Evolutionary conservation across 2,113 vertebrate genomes (phyloP).

Genomic region (Hystrix brachyura): DNA sequence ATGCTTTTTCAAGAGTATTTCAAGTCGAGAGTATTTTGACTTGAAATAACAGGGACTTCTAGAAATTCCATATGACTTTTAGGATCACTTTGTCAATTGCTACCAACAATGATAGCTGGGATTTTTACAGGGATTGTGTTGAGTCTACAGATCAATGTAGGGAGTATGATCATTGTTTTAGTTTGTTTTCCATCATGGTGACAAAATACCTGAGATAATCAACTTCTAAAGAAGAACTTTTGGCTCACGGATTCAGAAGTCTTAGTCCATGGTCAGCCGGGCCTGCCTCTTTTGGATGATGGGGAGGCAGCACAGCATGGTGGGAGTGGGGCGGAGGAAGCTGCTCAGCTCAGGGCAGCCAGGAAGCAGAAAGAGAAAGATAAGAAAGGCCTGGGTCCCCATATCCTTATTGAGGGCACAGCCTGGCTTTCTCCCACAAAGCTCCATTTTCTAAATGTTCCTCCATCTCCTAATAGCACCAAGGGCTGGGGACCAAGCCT

Average conservation of each 20-base stretch:
- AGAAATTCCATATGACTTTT: conserved; percentile 58
- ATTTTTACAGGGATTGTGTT: neutral
- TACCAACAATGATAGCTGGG: neutral
- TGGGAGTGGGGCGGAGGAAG: neutral
- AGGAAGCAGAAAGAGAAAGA: neutral
- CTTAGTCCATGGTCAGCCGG: neutral
- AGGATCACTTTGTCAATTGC: conserved; percentile 49
- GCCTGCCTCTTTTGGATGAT: neutral
- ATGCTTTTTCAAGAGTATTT: conserved; percentile 36
- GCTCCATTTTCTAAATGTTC: neutral
- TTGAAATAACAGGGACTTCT: neutral
- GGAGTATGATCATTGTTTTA: neutral
- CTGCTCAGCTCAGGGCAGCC: neutral
- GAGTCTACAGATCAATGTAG: neutral
- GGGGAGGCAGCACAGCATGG: too few species aligned
- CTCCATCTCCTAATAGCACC: neutral
- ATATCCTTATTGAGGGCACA: neutral
- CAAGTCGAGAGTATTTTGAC: conserved; percentile 14
- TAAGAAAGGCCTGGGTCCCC: too few species aligned
- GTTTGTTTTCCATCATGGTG: neutral
- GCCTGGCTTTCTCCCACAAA: neutral
- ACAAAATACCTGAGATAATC: neutral
- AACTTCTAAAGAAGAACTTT: neutral
- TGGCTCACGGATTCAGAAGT: neutral
- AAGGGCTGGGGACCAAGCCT: neutral